Percentiles rank a stretch among this genome's conserved stretches.
Conservation (phyloP, 2,888 invertebrate genomes). For the Agonopterix alstromeriana region DNA sequence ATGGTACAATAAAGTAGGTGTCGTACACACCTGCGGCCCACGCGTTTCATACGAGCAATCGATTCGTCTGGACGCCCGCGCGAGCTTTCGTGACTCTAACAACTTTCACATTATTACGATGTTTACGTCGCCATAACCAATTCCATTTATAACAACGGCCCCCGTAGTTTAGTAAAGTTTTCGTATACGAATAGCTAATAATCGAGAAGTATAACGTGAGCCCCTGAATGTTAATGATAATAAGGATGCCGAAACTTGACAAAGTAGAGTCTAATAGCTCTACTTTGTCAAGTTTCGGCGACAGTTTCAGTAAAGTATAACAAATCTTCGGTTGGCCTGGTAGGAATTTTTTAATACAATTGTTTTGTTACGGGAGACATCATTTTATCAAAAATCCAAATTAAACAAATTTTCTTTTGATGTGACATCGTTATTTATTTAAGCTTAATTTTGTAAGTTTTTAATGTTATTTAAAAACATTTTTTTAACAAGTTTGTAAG, state of each 20-base stretch:
- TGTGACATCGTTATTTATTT: too few relatives aligned
- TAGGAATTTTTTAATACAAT: too few relatives aligned
- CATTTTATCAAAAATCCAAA: too few relatives aligned
- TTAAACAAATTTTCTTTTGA: too few relatives aligned
- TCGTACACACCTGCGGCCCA: constrained; percentile 48
- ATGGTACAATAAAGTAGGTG: constrained; percentile 37
- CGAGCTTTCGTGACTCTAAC: constrained; percentile 49
- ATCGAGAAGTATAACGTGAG: constrained; percentile 34
- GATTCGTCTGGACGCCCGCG: constrained; percentile 60
- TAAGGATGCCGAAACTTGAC: constrained; percentile 17
- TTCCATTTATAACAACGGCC: constrained; percentile 37
- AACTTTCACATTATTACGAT: constrained; percentile 51
- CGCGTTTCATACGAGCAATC: constrained; percentile 50
- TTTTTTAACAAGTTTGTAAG: too few relatives aligned
- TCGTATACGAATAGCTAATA: constrained; percentile 38
- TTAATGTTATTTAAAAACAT: too few relatives aligned
- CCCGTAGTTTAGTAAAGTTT: constrained; percentile 40
- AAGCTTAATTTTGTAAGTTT: too few relatives aligned
- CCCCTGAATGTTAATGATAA: constrained; percentile 36
- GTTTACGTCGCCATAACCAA: constrained; percentile 51
- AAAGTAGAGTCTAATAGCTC: constrained; percentile 26
- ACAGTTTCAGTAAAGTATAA: too few relatives aligned
- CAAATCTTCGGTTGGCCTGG: too few relatives aligned
- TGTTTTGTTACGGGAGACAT: too few relatives aligned
- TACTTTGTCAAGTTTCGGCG: neutral